phyloP scores from a whole-genome alignment of 2,888 invertebrate genomes.

The Caenorhabditis sulstoni region DNA sequence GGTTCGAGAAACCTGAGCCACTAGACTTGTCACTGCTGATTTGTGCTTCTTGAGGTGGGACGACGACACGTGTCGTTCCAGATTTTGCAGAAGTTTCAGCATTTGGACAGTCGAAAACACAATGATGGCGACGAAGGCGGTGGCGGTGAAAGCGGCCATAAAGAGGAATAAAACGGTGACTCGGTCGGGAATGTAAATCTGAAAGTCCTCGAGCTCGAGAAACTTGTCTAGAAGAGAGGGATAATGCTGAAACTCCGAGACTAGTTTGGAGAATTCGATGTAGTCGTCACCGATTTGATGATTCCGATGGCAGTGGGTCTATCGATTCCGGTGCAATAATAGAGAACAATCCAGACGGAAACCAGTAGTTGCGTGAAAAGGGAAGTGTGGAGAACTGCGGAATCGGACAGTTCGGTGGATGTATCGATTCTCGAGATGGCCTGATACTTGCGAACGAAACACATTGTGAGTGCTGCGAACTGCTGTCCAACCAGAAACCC shows the following conservation, averaged over 20 bases:
- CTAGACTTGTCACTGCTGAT: constrained; percentile 23
- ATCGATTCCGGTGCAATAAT: constrained; percentile 15
- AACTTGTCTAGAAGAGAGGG: not conserved
- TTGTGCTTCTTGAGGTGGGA: constrained; percentile 24
- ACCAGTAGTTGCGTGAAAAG: constrained; percentile 5
- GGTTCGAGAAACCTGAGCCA: constrained; percentile 25
- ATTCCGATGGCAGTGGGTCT: not conserved
- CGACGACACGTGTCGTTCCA: constrained; percentile 27
- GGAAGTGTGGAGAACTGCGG: not conserved
- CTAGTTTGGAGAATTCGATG: not conserved
- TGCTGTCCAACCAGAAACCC: constrained; percentile 29
- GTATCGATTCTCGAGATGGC: constrained; percentile 30
- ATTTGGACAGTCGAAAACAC: constrained; percentile 25
- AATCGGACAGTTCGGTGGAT: not conserved
- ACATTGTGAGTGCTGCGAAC: constrained; percentile 31
- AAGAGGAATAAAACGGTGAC: constrained; percentile 27
- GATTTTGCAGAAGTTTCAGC: constrained; percentile 11
- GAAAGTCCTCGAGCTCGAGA: constrained; percentile 37
- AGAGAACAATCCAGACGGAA: constrained; percentile 13
- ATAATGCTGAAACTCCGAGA: constrained; percentile 10
- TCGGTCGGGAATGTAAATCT: constrained; percentile 12
- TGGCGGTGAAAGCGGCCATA: constrained; percentile 2
- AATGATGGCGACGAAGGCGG: constrained; percentile 10
- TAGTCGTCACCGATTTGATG: not conserved
- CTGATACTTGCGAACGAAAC: constrained; percentile 41